Conservation (phyloP, 2,113 vertebrate species). For the Danionella cerebrum region DNA sequence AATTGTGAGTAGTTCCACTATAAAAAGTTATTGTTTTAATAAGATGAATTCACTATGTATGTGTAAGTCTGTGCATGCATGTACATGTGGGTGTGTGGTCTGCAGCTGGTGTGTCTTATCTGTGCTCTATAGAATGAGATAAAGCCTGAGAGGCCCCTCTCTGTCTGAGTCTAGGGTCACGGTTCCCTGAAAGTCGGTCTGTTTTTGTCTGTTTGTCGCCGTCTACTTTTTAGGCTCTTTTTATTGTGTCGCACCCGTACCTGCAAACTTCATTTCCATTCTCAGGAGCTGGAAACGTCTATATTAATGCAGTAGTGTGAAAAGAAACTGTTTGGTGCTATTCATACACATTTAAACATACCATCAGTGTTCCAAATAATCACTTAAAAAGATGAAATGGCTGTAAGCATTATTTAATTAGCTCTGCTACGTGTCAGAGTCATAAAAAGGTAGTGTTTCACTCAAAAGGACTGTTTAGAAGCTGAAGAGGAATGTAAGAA, state of each 20-base stretch:
- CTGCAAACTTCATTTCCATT: neutral
- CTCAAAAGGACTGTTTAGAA: too few relatives aligned
- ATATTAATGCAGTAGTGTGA: neutral
- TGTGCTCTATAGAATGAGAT: slow-evolving; percentile 43
- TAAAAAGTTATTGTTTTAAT: neutral
- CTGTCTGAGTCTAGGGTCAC: slow-evolving; percentile 32
- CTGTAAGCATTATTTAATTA: slow-evolving; percentile 41
- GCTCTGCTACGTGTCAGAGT: neutral
- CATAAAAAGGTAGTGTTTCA: too few relatives aligned
- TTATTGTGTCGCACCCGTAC: too few relatives aligned
- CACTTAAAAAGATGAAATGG: slow-evolving; percentile 31
- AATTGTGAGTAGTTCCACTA: neutral
- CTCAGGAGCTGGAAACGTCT: neutral
- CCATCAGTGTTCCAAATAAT: neutral
- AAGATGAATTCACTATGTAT: neutral
- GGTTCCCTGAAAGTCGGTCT: slow-evolving; percentile 57
- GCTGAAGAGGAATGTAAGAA: slow-evolving; percentile 37
- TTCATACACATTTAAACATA: neutral
- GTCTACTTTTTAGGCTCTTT: slow-evolving; percentile 16
- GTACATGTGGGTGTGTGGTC: slow-evolving; percentile 41
- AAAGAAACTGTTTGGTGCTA: neutral
- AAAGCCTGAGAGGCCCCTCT: slow-evolving; percentile 39
- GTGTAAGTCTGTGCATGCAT: neutral
- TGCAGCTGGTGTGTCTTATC: slow-evolving; percentile 52
- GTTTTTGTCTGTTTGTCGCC: neutral